A percentile compares a stretch with the other conserved stretches of the same genome.
Evolutionary conservation across 2,113 vertebrate species (phyloP).

Genomic region (Hoplias malabaricus): DNA sequence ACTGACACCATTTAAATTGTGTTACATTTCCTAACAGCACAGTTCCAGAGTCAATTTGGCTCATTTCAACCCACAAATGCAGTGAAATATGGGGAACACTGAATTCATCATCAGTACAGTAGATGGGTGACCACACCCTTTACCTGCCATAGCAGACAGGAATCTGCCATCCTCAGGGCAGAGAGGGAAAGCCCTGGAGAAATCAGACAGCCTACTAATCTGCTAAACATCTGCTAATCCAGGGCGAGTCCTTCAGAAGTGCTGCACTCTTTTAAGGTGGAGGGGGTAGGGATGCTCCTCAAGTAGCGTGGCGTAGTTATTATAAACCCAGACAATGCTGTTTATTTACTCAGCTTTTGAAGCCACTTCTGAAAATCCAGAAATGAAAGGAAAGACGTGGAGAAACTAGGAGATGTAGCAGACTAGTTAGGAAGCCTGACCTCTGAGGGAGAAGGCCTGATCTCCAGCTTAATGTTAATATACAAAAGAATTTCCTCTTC

Average conservation of each 20-base stretch:
- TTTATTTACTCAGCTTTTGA: background rate
- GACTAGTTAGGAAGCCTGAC: too few relatives aligned
- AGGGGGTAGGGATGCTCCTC: background rate
- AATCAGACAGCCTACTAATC: conserved; percentile 25
- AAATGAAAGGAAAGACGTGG: background rate
- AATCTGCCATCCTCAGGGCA: conserved; percentile 8
- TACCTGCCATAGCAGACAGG: conserved; percentile 24
- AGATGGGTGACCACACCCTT: background rate
- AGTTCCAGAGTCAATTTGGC: background rate
- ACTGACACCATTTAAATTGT: background rate
- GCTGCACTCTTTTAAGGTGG: background rate
- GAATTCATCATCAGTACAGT: background rate
- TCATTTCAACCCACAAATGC: background rate
- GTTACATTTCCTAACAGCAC: background rate
- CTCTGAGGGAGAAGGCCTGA: too few relatives aligned
- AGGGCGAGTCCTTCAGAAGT: background rate
- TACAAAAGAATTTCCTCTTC: too few relatives aligned
- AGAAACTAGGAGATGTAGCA: too few relatives aligned
- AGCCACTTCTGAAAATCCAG: background rate
- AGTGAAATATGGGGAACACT: background rate
- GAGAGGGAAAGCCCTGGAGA: conserved; percentile 8
- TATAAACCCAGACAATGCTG: background rate
- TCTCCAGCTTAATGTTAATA: too few relatives aligned
- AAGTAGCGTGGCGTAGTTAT: background rate
- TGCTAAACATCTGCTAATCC: conserved; percentile 19